Percentiles rank a stretch among this genome's conserved stretches.
Conservation (phyloP, 2,888 invertebrate genomes). For the Zootermopsis nevadensis region DNA sequence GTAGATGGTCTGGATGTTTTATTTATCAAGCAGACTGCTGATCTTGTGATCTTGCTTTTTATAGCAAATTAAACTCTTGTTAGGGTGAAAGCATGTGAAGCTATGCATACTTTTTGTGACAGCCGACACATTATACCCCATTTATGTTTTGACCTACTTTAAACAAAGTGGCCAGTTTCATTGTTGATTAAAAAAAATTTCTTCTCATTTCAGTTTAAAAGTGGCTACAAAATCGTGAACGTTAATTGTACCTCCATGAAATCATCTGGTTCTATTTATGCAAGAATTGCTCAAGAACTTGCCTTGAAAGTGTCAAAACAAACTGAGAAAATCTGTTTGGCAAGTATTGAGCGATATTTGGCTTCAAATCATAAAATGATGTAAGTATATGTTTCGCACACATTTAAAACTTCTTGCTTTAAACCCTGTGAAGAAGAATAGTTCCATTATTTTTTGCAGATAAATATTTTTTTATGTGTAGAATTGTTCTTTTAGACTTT, state of each 20-base stretch:
- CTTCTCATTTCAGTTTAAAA: slow-evolving; percentile 61
- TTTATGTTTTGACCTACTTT: no score
- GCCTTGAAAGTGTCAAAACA: slow-evolving; percentile 68
- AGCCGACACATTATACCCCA: no score
- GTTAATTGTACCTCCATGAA: slow-evolving; percentile 92
- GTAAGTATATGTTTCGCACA: slow-evolving; percentile 64
- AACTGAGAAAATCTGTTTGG: slow-evolving; percentile 74
- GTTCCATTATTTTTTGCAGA: no score
- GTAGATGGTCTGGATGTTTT: no score
- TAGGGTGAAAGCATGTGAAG: no score
- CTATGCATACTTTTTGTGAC: no score
- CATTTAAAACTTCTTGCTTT: no score
- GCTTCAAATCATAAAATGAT: slow-evolving; percentile 76
- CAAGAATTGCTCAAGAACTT: slow-evolving; percentile 80
- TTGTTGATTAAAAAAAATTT: slow-evolving; percentile 29
- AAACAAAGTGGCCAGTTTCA: background rate
- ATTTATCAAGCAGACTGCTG: no score
- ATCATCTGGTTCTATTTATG: slow-evolving; percentile 84
- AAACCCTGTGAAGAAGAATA: background rate
- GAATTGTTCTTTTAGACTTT: no score
- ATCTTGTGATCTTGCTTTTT: no score
- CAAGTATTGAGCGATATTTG: slow-evolving; percentile 77
- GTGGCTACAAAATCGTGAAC: slow-evolving; percentile 73
- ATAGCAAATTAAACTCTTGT: no score
- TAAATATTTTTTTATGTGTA: background rate